A percentile compares a stretch with the other conserved stretches of the same genome.
These are phyloP conservation scores for Anthonomus grandis DNA, from an alignment of 1,140 invertebrate genomes.

Conservation along the genomic window DNA sequence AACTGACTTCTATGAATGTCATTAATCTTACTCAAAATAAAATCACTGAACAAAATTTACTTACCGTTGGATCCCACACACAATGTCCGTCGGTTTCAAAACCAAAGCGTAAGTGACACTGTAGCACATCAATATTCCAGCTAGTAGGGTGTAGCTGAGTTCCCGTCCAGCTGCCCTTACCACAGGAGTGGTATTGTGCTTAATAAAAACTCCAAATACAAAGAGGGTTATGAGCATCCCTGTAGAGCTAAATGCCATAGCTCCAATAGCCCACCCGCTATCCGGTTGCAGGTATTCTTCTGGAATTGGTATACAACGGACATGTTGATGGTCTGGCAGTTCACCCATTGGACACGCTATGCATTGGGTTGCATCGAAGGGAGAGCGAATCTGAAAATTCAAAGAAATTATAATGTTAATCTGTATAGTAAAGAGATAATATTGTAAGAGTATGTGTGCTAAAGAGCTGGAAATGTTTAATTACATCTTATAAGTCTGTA, in stretches of 20 bases:
- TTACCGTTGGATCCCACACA: constrained; percentile 75
- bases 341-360: constrained; percentile 77
- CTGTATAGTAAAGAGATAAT: too few species aligned
- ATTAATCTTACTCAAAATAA: not conserved
- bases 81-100: constrained; percentile 68
- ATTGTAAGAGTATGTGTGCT: too few species aligned
- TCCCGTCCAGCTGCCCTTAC: constrained; percentile 88
- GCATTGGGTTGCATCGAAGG: constrained; percentile 78
- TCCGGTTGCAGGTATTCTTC: constrained; percentile 78
- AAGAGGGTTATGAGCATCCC: constrained; percentile 76
- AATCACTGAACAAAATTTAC: not conserved
- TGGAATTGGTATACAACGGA: constrained; percentile 73
- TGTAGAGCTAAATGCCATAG: constrained; percentile 74
- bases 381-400: constrained; percentile 66
- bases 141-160: constrained; percentile 82
- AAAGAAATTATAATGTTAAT: constrained; percentile 3
- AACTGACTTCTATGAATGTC: not conserved
- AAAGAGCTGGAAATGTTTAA: too few species aligned
- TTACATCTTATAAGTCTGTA: too few species aligned
- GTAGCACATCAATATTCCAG: constrained; percentile 86
- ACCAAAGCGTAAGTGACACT: constrained; percentile 82
- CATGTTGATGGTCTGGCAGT: constrained; percentile 71
- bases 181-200: constrained; percentile 79
- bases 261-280: constrained; percentile 85
- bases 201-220: constrained; percentile 62